Evolutionary conservation across 2,888 invertebrate genomes (phyloP), one percentile per base, ranked within the genome.

Genomic region (Dasysyrphus tricinctus): DNA sequence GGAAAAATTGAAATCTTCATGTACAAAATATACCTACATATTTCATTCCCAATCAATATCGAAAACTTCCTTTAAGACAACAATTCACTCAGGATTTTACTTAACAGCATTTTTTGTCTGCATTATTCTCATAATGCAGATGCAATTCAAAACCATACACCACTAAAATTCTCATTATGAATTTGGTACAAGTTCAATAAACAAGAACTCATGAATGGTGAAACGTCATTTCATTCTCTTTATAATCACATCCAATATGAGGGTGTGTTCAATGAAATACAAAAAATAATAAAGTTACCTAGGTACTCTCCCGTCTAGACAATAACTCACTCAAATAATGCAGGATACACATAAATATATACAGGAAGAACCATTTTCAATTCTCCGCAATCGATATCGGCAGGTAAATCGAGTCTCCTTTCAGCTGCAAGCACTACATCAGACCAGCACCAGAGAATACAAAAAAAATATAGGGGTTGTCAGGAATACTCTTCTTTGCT

Each of bases 271-370:
- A 59, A 16, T 9, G 7, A 14, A 39, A n/a, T 34, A 29, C 11
- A 32, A 63, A 16, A 12, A 75, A n/a, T n/a, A 51, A 37, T 24
- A 44, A 78, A 82, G 47, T 51, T 29, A 74, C n/a, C n/a, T n/a
- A n/a, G 44, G 79, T 63, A 56, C 72, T 65, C 83, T 84, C 65
- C 84, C 11, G 84, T 84, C 84, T 84, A 84, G 84, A 80, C 84
- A 84, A 80, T 84, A 67, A 65, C 75, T 47, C 49, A 51, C 29
- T 76, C 75, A 63, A 69, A 83, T 75, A 70, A 83, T 73, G 61
- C 79, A 74, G 74, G 57, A 37, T 8, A 37, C 19, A 49, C 32
- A 29, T 12, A 44, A 7, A 5, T 63, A 16, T 3, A 57, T 12
- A 57, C 59, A 61, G 61, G 56, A 44, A 59, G 44, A 65, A 75